Evolutionary conservation across 2,888 invertebrate species (phyloP).

Genomic region (Hybos culiciformis): DNA sequence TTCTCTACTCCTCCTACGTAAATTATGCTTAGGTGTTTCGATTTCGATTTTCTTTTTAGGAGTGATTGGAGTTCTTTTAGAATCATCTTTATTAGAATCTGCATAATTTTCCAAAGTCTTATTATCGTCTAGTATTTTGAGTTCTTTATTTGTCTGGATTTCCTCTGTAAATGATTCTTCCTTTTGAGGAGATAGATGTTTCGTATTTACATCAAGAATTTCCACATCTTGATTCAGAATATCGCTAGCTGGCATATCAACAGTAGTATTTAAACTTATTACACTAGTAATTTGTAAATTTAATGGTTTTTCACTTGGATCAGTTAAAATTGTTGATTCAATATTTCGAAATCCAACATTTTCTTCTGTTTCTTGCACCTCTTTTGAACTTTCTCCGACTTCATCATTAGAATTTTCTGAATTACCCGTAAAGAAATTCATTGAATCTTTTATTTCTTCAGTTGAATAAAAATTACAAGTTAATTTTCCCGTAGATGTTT

Average conservation of each 20-base stretch:
- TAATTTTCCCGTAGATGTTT: background rate
- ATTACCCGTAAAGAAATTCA: conserved; percentile 6
- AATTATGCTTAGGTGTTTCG: background rate
- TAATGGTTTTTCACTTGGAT: background rate
- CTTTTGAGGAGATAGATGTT: background rate
- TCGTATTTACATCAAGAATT: too few species aligned
- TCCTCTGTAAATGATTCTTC: background rate
- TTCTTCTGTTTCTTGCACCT: background rate
- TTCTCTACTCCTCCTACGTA: background rate
- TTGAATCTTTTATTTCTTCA: background rate
- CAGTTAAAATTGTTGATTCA: background rate
- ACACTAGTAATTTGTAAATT: background rate
- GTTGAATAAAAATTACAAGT: background rate
- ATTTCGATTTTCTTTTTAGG: background rate
- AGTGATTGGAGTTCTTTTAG: background rate
- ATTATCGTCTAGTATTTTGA: background rate
- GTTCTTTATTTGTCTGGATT: background rate
- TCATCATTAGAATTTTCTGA: background rate
- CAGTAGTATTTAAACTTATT: background rate
- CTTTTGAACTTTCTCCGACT: background rate
- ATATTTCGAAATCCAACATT: background rate
- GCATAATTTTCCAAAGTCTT: background rate
- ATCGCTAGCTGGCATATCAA: background rate
- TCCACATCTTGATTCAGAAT: background rate
- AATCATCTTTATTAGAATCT: background rate